Evolutionary conservation across 1,140 invertebrate species (phyloP).

Genomic region (Hypothenemus hampei): DNA sequence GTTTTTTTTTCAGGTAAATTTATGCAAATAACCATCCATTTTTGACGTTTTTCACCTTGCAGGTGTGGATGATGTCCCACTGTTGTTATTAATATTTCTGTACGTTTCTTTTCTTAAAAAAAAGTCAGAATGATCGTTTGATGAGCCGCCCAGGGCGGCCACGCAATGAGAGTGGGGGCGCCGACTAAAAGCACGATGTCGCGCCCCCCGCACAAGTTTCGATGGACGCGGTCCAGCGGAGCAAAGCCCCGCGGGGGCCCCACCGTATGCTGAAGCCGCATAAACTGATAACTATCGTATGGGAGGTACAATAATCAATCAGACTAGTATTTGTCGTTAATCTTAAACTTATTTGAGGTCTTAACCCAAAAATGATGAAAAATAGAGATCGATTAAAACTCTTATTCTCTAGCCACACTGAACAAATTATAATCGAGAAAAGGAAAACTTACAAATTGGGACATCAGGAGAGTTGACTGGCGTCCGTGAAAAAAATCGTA

Average conservation of each 20-base stretch:
- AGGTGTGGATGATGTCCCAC: too few relatives aligned
- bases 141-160: not conserved
- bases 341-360: not conserved
- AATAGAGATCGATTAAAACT: not conserved
- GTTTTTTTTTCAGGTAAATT: too few relatives aligned
- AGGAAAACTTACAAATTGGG: not conserved
- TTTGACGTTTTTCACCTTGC: too few relatives aligned
- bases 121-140: too few relatives aligned
- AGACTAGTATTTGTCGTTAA: not conserved
- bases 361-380: not conserved
- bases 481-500: not conserved
- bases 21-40: too few relatives aligned
- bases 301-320: not conserved
- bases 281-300: conserved; percentile 16
- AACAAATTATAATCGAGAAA: not conserved
- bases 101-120: too few relatives aligned
- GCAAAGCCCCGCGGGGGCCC: conserved; percentile 10
- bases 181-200: conserved; percentile 4
- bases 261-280: conserved; percentile 9
- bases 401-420: not conserved
- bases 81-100: too few relatives aligned
- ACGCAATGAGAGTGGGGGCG: not conserved
- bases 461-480: not conserved
- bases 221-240: conserved; percentile 20
- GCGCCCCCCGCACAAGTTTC: conserved; percentile 9